phyloP scores from a whole-genome alignment of 2,888 invertebrate species.

The Chrysina gloriosa region DNA sequence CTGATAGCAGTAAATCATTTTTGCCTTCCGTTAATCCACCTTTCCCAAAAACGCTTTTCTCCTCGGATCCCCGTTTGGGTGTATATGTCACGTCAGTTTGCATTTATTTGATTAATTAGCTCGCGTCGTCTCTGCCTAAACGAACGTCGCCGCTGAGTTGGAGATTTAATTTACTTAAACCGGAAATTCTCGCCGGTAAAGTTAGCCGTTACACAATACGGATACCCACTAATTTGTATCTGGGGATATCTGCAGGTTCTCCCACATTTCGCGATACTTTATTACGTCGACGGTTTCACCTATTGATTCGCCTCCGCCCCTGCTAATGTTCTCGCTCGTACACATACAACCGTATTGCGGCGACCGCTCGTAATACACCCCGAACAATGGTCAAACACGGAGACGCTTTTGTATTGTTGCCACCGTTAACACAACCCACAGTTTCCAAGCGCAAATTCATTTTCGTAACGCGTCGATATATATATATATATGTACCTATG shows the following conservation, averaged over 20 bases:
- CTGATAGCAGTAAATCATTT: too few species aligned
- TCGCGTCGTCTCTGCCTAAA: too few species aligned
- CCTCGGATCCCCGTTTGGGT: not conserved
- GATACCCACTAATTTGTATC: constrained; percentile 29
- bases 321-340: too few species aligned
- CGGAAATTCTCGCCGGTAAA: constrained; percentile 8
- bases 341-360: not conserved
- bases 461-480: not conserved
- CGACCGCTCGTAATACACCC: not conserved
- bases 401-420: not conserved
- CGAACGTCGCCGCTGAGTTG: constrained; percentile 9
- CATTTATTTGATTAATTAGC: constrained; percentile 11
- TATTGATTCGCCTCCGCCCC: constrained; percentile 9
- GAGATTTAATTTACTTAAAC: constrained; percentile 23
- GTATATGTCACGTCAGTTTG: not conserved
- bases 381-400: not conserved
- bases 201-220: constrained; percentile 6
- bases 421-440: too few species aligned
- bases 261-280: constrained; percentile 22
- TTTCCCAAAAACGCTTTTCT: not conserved
- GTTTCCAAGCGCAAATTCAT: too few species aligned
- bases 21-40: not conserved
- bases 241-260: constrained; percentile 11
- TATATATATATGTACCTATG: not conserved
- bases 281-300: constrained; percentile 21